Evolutionary conservation across 1,140 invertebrate genomes (phyloP).

Genomic region (Holcopasites calliopsidis): DNA sequence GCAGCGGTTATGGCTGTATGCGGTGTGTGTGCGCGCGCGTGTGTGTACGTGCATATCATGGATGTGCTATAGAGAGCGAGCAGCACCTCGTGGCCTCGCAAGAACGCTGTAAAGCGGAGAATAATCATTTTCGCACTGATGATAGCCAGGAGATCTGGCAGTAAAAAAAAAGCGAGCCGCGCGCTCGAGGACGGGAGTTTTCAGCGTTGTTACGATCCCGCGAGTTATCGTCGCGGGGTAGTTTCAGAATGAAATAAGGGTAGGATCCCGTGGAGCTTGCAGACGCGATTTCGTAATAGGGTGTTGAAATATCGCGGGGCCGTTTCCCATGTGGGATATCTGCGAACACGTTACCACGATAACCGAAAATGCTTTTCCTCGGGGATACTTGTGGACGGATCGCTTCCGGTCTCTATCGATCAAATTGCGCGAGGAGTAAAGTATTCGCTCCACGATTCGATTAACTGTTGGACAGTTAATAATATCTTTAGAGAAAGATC

Average conservation of each 20-base stretch:
- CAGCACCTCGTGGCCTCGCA: slow-evolving; percentile 15
- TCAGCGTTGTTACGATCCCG: slow-evolving; percentile 49
- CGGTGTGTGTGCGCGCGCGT: background rate
- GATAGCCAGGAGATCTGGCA: slow-evolving; percentile 37
- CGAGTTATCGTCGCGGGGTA: slow-evolving; percentile 50
- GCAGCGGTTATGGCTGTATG: slow-evolving; percentile 30
- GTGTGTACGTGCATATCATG: background rate
- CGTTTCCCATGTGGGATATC: slow-evolving; percentile 5
- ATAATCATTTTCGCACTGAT: slow-evolving; percentile 51
- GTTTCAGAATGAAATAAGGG: slow-evolving; percentile 54
- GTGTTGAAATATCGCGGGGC: slow-evolving; percentile 27
- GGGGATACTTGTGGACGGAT: background rate
- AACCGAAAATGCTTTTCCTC: slow-evolving; percentile 4
- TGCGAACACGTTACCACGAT: background rate
- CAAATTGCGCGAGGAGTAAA: background rate
- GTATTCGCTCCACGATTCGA: background rate
- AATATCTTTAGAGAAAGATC: too few species aligned
- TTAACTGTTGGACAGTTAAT: background rate
- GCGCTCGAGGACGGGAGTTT: slow-evolving; percentile 35
- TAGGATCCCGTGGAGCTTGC: slow-evolving; percentile 20
- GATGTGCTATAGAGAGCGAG: slow-evolving; percentile 6
- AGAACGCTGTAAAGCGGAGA: slow-evolving; percentile 57
- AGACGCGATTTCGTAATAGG: slow-evolving; percentile 18
- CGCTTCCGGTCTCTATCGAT: slow-evolving; percentile 3
- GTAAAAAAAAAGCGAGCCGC: slow-evolving; percentile 52